Evolutionary conservation across 2,797 vertebrate species (phyloP).

Genomic region (Sciurus carolinensis): DNA sequence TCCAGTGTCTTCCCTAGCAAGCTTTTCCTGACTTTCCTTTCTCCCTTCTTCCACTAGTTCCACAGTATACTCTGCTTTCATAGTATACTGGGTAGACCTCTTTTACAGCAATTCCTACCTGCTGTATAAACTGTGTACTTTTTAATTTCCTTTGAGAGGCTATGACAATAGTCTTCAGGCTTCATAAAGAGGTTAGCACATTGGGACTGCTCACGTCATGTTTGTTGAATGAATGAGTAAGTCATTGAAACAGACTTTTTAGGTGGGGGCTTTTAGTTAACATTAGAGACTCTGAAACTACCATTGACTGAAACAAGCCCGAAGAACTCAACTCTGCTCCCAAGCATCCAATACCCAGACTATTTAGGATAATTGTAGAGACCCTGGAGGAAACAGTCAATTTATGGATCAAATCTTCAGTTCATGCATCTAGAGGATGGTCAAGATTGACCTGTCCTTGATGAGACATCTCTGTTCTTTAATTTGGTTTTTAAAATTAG

Average conservation of each 20-base stretch:
- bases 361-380: neutral
- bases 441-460: neutral
- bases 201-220: neutral
- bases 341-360: neutral
- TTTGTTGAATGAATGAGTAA: constrained; percentile 15
- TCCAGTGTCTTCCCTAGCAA: neutral
- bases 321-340: neutral
- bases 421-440: neutral
- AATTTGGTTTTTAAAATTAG: neutral
- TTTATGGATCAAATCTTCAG: neutral
- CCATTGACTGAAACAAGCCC: neutral
- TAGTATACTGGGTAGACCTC: neutral
- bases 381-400: neutral
- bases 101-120: neutral
- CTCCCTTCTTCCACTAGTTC: neutral
- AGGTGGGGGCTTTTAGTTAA: neutral
- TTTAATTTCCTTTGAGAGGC: neutral
- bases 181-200: neutral
- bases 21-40: neutral
- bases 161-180: neutral
- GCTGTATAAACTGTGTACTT: neutral
- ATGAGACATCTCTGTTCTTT: neutral
- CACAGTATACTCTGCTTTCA: neutral
- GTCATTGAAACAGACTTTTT: neutral
- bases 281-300: neutral